A percentile compares a stretch with the other conserved stretches of the same genome.
Conservation (phyloP, 2,797 vertebrate genomes). For the Anguilla anguilla region DNA sequence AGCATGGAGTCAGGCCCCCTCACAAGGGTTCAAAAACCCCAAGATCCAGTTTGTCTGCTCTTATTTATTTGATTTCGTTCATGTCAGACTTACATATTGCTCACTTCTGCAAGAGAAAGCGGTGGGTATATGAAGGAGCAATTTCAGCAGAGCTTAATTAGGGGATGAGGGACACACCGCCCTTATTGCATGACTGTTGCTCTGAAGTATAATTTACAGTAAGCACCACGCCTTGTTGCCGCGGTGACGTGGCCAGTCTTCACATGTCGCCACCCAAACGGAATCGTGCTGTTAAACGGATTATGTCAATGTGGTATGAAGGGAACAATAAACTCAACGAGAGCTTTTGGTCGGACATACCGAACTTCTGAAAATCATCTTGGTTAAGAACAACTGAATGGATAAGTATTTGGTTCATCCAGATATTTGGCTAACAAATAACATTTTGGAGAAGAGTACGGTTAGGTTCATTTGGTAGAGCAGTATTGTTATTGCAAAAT, state of each 20-base stretch:
- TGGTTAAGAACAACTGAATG: background rate
- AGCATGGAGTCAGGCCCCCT: conserved; percentile 9
- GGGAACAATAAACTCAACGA: background rate
- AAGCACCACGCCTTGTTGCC: conserved; percentile 46
- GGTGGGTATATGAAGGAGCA: conserved; percentile 42
- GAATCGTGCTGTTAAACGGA: background rate
- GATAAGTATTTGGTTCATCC: background rate
- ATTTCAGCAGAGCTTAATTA: conserved; percentile 61
- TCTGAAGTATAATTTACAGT: conserved; percentile 46
- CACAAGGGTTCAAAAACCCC: background rate
- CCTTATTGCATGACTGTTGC: conserved; percentile 62
- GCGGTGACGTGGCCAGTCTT: conserved; percentile 39
- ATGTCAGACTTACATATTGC: conserved; percentile 42
- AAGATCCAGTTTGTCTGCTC: background rate
- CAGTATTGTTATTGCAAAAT: background rate
- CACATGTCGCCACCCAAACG: background rate
- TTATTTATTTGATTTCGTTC: conserved; percentile 25
- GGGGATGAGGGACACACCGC: conserved; percentile 62
- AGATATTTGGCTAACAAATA: background rate
- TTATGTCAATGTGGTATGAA: background rate
- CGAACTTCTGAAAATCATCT: background rate
- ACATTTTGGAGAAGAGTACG: background rate
- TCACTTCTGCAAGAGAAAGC: conserved; percentile 56
- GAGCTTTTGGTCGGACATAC: background rate
- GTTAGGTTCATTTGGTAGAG: background rate